Conservation (phyloP, 2,888 invertebrate genomes). For the Aethes cnicana region DNA sequence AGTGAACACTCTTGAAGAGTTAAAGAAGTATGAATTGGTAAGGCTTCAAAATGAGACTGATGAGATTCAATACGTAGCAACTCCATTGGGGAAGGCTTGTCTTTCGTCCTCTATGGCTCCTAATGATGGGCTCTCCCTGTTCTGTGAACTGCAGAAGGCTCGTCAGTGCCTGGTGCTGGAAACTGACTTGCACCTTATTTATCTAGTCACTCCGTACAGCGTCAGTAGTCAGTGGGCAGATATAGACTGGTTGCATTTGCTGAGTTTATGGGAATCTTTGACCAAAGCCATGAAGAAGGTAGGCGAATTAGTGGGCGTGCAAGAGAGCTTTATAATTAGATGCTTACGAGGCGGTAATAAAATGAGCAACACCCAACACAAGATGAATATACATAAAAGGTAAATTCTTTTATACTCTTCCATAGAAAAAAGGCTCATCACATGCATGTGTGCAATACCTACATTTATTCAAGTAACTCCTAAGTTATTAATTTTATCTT, state of each 20-base stretch:
- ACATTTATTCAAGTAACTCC: no score
- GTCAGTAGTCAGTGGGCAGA: slow-evolving; percentile 89
- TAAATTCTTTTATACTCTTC: no score
- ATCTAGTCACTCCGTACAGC: slow-evolving; percentile 96
- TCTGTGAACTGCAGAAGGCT: slow-evolving; percentile 94
- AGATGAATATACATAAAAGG: slow-evolving; percentile 85
- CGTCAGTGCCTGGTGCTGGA: slow-evolving; percentile 95
- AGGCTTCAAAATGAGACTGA: slow-evolving; percentile 80
- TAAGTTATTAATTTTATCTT: slow-evolving; percentile 19
- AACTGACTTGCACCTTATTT: slow-evolving; percentile 96
- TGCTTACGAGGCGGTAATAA: slow-evolving; percentile 87
- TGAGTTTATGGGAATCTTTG: slow-evolving; percentile 92
- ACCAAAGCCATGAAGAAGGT: slow-evolving; percentile 91
- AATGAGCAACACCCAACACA: slow-evolving; percentile 76
- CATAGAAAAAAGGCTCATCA: no score
- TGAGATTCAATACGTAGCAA: slow-evolving; percentile 85
- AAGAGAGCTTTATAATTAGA: slow-evolving; percentile 91
- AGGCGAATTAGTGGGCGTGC: slow-evolving; percentile 93
- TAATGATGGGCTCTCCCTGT: slow-evolving; percentile 93
- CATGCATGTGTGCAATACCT: no score
- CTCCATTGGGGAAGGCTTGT: slow-evolving; percentile 95
- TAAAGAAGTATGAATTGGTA: slow-evolving; percentile 92
- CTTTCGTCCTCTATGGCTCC: slow-evolving; percentile 97
- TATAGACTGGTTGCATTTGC: slow-evolving; percentile 90
- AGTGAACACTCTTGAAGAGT: slow-evolving; percentile 85